Evolutionary conservation across 2,888 invertebrate species (phyloP), one percentile per base, ranked within the genome.

Genomic region (Phyllotreta cruciferae): DNA sequence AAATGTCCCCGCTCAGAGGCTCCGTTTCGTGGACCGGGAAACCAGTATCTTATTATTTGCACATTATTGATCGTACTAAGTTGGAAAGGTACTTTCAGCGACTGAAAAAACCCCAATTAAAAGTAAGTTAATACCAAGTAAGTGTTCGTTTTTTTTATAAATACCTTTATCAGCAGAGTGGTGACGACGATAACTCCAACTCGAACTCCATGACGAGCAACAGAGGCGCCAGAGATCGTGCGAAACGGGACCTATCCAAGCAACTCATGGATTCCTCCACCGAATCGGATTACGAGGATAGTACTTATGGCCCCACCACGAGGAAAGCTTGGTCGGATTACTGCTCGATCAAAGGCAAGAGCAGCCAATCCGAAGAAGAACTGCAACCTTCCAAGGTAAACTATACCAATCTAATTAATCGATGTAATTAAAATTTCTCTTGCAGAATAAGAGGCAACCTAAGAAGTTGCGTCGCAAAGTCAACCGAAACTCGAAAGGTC

Each of bases 11-110:
- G 11, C 83, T 97, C 68, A 89, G 92, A 78, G 96, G 96, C 70
- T 96, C 96, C 8, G 98, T 98, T 65, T 98, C 98, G 11, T 99
- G 99, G 99, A 99, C 99, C 66, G 96, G 96, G 70, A 98, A 96
- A 82, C 95, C 98, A 56, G 98, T 99, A 75, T 95, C 96, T 70
- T 99, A 99, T 86, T 99, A 95, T 85, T 87, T 98, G 75, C 99
- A 99, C 83, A 91, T 93, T 76, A 97, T 99, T 80, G 98, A 99
- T 87, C 90, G 97, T 80, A 96, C 96, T 74, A 96, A 95, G 85
- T 85, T 94, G 83, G 97, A 97, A 86, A 90, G 95, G 82, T 97
- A 97, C 84, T 97, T 97, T 85, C 93, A 94, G 84, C 90, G 93
- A 82, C 86, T 95, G 83, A 96, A 95, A 85, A 95, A 94, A 82